Conservation (phyloP, 2,797 vertebrate species). For the Sebastes hubbsi region DNA sequence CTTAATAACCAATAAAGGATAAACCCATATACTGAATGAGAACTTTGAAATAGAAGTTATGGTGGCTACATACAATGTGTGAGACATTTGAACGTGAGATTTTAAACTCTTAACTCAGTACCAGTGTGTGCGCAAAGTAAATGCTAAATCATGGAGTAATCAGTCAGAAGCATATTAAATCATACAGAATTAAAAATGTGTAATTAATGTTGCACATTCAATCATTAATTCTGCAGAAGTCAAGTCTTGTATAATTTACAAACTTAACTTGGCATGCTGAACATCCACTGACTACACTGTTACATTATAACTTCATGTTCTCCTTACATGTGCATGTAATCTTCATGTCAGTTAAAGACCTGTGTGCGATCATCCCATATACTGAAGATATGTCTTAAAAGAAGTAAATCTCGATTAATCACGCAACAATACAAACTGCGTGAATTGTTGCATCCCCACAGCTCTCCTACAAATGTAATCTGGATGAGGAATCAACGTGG, state of each 20-base stretch:
- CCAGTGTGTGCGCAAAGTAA: neutral
- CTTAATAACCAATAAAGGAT: neutral
- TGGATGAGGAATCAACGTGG: neutral
- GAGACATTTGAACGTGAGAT: neutral
- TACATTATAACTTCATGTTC: neutral
- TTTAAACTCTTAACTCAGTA: neutral
- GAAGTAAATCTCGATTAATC: neutral
- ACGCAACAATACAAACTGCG: neutral
- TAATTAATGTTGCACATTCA: neutral
- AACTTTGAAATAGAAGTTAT: neutral
- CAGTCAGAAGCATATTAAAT: slow-evolving; percentile 1
- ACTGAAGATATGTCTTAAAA: neutral
- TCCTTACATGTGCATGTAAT: neutral
- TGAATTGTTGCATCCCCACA: neutral
- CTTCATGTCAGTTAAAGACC: neutral
- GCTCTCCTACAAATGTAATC: neutral
- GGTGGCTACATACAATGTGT: neutral
- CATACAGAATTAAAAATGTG: neutral
- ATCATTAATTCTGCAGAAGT: neutral
- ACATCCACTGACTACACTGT: neutral
- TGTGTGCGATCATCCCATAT: neutral
- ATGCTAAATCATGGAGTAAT: slow-evolving; percentile 7
- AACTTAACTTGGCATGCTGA: neutral
- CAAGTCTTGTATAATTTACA: neutral
- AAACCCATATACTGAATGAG: neutral